Conservation (phyloP, 2,888 invertebrate genomes). For the Tigriopus californicus region DNA sequence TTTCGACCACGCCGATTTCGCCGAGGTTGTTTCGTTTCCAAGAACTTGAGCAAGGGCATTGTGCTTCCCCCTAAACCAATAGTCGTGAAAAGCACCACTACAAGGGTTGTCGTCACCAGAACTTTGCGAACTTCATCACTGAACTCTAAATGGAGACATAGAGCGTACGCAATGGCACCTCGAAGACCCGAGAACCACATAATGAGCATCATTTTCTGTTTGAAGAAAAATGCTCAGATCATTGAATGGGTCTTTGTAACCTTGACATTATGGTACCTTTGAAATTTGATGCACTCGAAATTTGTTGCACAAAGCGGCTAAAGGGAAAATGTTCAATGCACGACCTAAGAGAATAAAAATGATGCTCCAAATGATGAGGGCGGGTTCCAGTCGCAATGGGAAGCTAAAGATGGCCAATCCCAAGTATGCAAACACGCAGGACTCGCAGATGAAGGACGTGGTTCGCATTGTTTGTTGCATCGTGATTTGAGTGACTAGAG, state of each 20-base stretch:
- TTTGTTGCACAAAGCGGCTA: slow-evolving; percentile 78
- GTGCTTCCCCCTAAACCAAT: slow-evolving; percentile 89
- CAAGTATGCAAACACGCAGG: slow-evolving; percentile 89
- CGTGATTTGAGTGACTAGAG: slow-evolving; percentile 80
- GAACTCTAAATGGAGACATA: slow-evolving; percentile 83
- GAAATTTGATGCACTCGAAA: slow-evolving; percentile 96
- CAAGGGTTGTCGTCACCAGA: slow-evolving; percentile 92
- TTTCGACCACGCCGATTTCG: slow-evolving; percentile 19
- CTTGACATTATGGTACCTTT: background rate
- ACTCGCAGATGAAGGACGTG: slow-evolving; percentile 67
- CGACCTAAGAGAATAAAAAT: slow-evolving; percentile 76
- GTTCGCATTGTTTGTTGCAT: slow-evolving; percentile 98
- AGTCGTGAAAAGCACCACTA: slow-evolving; percentile 88
- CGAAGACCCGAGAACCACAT: slow-evolving; percentile 52
- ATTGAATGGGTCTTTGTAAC: background rate
- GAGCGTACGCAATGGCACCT: slow-evolving; percentile 92
- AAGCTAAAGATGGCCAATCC: slow-evolving; percentile 88
- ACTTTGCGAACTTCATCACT: slow-evolving; percentile 87
- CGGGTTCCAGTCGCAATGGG: slow-evolving; percentile 71
- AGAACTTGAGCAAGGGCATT: slow-evolving; percentile 70
- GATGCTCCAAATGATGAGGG: slow-evolving; percentile 83
- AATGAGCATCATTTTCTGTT: slow-evolving; percentile 28
- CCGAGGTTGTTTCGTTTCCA: slow-evolving; percentile 3
- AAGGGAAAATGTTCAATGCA: slow-evolving; percentile 89
- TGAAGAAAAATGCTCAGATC: slow-evolving; percentile 10